Percentiles rank a stretch among this genome's conserved stretches.
phyloP scores from a whole-genome alignment of 2,797 vertebrate species.

The Cygnus olor region DNA sequence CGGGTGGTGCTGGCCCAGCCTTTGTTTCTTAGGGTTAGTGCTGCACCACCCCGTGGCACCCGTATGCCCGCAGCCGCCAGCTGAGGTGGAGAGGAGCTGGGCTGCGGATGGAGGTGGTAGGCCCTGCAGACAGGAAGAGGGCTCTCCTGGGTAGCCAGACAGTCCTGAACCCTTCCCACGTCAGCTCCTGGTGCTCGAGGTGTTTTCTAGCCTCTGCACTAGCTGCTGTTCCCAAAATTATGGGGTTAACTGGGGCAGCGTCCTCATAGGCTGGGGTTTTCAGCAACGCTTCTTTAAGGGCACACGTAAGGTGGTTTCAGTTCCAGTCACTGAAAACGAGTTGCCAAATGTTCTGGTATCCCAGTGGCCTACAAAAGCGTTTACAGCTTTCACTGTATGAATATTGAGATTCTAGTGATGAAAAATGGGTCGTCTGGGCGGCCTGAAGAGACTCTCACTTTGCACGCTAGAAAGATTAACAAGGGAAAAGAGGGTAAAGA shows the following conservation, averaged over 20 bases:
- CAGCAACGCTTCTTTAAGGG: background rate
- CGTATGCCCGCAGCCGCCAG: background rate
- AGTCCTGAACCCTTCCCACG: rapidly evolving
- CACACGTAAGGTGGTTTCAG: background rate
- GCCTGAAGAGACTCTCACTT: background rate
- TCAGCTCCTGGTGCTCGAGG: background rate
- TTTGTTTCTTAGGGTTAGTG: background rate
- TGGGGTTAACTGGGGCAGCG: background rate
- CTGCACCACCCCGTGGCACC: rapidly evolving
- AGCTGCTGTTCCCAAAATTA: background rate
- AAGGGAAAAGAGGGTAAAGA: background rate
- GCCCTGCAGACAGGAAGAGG: no score
- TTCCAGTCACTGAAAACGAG: background rate
- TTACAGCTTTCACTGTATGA: background rate
- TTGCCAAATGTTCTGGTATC: background rate
- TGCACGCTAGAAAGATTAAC: background rate
- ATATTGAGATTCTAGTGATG: background rate
- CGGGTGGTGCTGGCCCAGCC: background rate
- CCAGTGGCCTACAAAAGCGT: background rate
- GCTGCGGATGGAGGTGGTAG: no score
- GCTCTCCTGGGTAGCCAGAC: no score
- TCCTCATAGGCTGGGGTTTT: background rate
- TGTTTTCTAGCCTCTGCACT: background rate
- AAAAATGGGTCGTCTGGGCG: background rate
- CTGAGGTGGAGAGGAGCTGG: no score